These are phyloP conservation scores for Sylvilagus bachmani DNA, from an alignment of 2,113 vertebrate species.

Conservation along the genomic window DNA sequence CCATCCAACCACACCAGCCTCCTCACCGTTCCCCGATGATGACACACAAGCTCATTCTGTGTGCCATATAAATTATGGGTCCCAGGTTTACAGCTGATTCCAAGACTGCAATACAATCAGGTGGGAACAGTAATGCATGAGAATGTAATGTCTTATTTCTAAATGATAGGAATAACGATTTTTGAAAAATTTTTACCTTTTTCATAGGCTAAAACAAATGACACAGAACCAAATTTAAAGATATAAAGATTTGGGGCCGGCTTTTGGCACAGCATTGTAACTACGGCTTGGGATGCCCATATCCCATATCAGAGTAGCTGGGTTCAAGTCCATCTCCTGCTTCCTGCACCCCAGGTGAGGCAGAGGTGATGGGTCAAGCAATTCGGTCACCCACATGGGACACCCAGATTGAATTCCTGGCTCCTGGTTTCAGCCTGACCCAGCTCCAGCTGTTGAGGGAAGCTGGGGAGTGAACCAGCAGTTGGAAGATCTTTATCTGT, in stretches of 20 bases:
- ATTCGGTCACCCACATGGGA: no score
- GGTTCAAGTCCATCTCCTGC: no score
- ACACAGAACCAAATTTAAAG: neutral
- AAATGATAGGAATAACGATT: neutral
- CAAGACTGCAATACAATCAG: neutral
- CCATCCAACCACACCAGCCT: neutral
- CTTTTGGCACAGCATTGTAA: no score
- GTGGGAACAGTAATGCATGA: neutral
- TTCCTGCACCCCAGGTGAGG: no score
- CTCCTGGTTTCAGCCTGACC: no score
- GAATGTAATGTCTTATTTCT: neutral
- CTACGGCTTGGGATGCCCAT: no score
- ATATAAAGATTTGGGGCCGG: neutral
- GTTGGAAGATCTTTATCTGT: no score
- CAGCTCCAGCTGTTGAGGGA: no score
- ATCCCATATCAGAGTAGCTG: no score
- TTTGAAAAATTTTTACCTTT: neutral
- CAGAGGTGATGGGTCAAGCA: no score
- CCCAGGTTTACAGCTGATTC: neutral
- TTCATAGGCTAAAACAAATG: constrained; percentile 10
- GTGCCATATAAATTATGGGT: neutral
- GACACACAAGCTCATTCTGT: neutral
- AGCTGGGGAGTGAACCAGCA: no score
- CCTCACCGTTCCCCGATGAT: neutral
- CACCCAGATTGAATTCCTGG: no score